Conservation (phyloP, 2,888 invertebrate species). For the Dryadula phaetusa region DNA sequence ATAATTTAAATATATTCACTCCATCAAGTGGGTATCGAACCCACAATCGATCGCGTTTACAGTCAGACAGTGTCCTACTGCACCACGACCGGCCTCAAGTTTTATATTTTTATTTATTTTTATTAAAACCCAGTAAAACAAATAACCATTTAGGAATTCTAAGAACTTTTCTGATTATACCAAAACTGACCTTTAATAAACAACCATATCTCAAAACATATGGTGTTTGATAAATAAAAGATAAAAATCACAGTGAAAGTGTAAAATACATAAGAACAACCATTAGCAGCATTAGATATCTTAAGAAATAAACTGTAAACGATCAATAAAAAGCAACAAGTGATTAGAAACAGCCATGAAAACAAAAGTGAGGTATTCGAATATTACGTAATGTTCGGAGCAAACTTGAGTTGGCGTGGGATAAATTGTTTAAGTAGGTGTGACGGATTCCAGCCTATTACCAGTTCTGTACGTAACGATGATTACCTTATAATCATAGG, state of each 20-base stretch:
- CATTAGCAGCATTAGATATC: background rate
- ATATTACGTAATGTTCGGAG: conserved; percentile 31
- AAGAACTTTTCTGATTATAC: background rate
- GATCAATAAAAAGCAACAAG: conserved; percentile 16
- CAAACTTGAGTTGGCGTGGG: conserved; percentile 54
- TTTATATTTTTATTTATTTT: background rate
- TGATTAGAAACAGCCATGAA: conserved; percentile 36
- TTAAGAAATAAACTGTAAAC: conserved; percentile 2
- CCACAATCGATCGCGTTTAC: no score
- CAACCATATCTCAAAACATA: background rate
- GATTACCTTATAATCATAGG: conserved; percentile 67
- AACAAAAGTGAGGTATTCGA: conserved; percentile 41
- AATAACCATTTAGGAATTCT: background rate
- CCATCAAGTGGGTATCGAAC: no score
- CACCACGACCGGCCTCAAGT: no score
- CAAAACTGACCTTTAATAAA: background rate
- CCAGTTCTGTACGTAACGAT: conserved; percentile 54
- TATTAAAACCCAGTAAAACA: background rate
- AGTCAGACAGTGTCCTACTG: no score
- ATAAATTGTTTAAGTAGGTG: conserved; percentile 58
- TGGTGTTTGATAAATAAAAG: background rate
- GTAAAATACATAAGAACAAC: conserved; percentile 6
- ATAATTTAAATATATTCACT: no score
- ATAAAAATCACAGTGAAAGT: conserved; percentile 11
- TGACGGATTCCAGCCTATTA: conserved; percentile 59